Evolutionary conservation across 2,113 vertebrate species (phyloP).

Genomic region (Callaeas wilsoni): DNA sequence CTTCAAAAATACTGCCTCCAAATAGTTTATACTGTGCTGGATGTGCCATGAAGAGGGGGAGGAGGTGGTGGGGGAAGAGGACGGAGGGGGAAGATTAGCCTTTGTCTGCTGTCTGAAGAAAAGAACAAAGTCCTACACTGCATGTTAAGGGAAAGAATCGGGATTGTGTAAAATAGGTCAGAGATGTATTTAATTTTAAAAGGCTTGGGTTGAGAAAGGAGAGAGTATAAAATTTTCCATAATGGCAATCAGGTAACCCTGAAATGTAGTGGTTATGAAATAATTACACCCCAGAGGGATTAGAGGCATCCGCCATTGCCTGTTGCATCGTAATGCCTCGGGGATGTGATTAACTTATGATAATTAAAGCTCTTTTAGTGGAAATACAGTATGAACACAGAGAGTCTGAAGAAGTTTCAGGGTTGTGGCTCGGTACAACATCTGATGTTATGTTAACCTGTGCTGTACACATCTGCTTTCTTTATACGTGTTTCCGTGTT

Average conservation of each 20-base stretch:
- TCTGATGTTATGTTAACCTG: not conserved
- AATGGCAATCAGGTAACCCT: slow-evolving; percentile 31
- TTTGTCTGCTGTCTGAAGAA: slow-evolving; percentile 27
- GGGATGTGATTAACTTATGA: slow-evolving; percentile 50
- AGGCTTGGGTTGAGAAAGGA: not conserved
- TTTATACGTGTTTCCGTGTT: not conserved
- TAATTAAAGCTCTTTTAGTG: slow-evolving; percentile 55
- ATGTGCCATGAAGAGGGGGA: not conserved
- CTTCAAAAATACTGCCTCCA: not conserved
- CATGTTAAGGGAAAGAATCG: slow-evolving; percentile 16
- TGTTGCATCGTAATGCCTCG: not conserved
- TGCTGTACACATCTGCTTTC: not conserved
- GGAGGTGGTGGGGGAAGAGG: not conserved
- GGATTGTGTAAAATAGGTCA: slow-evolving; percentile 49
- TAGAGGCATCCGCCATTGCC: not conserved
- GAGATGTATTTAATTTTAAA: slow-evolving; percentile 49
- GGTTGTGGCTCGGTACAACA: not conserved
- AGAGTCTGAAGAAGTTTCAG: not conserved
- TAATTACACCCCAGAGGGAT: slow-evolving; percentile 48
- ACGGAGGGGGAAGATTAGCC: not conserved
- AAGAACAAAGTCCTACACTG: slow-evolving; percentile 23
- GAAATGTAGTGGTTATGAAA: slow-evolving; percentile 38
- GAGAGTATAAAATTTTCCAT: slow-evolving; percentile 14
- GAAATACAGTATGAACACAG: not conserved
- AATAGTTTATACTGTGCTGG: not conserved